These are phyloP conservation scores for Zapus hudsonius DNA, from an alignment of 2,113 vertebrate genomes.

Conservation along the genomic window DNA sequence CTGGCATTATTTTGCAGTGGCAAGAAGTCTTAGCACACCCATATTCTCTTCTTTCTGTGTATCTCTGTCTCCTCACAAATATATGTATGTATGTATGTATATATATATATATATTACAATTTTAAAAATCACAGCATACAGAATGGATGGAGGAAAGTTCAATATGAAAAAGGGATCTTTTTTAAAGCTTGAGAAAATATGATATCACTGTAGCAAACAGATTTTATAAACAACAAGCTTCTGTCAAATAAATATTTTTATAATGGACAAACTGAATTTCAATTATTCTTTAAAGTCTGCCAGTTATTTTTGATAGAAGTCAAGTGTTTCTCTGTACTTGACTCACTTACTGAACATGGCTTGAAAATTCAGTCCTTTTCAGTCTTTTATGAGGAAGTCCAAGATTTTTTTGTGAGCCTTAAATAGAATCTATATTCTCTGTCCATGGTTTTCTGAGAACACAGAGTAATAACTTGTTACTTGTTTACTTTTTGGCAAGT, in stretches of 20 bases:
- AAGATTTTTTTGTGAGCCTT: neutral
- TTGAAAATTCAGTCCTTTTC: neutral
- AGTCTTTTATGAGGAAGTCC: neutral
- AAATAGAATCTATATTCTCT: neutral
- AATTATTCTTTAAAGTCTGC: neutral
- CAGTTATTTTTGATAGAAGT: neutral
- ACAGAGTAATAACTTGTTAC: neutral
- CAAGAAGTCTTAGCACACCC: too few species aligned
- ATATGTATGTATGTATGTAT: too few species aligned
- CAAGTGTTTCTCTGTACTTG: neutral
- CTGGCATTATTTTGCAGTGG: too few species aligned
- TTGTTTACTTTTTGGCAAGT: neutral
- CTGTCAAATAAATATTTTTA: neutral
- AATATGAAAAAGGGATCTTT: neutral
- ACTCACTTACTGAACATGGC: neutral
- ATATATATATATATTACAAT: too few species aligned
- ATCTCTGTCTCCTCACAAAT: too few species aligned
- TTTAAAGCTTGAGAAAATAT: neutral
- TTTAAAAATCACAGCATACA: neutral
- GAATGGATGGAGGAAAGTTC: neutral
- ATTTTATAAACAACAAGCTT: neutral
- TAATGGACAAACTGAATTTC: neutral
- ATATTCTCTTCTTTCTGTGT: too few species aligned
- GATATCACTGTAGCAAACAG: neutral
- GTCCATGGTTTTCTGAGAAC: neutral